phyloP scores from a whole-genome alignment of 2,113 vertebrate genomes.

The Noturus placidus region DNA sequence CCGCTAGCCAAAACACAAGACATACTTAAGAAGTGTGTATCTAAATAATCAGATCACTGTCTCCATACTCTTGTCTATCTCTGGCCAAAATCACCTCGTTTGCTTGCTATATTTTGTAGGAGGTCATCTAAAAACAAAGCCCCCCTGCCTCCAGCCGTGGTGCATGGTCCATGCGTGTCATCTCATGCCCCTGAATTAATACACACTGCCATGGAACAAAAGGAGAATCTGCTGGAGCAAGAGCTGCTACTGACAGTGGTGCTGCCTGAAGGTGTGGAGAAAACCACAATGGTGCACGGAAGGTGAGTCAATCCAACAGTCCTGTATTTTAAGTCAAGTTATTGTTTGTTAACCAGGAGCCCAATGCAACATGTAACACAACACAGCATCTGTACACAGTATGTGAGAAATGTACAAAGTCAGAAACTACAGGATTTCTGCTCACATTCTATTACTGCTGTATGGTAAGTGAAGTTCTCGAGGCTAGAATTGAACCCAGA shows the following conservation, averaged over 20 bases:
- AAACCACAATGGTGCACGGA: conserved; percentile 81
- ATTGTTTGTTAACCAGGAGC: neutral
- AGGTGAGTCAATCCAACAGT: conserved; percentile 71
- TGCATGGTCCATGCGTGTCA: conserved; percentile 66
- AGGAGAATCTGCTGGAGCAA: conserved; percentile 81
- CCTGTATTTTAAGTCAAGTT: neutral
- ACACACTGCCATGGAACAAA: conserved; percentile 84
- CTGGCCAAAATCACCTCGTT: conserved; percentile 20
- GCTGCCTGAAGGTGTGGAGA: conserved; percentile 86
- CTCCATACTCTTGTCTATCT: neutral
- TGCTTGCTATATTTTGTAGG: conserved; percentile 69
- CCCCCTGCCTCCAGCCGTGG: conserved; percentile 81
- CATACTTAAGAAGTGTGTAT: conserved; percentile 9
- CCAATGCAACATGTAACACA: neutral
- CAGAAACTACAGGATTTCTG: neutral
- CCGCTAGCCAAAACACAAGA: conserved; percentile 8
- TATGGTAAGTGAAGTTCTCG: neutral
- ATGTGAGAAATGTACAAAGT: neutral
- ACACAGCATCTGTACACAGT: neutral
- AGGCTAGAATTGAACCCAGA: neutral
- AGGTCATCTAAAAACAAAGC: conserved; percentile 88
- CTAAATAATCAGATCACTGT: conserved; percentile 15
- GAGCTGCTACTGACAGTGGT: conserved; percentile 87
- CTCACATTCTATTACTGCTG: neutral
- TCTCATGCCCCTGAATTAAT: conserved; percentile 58